phyloP scores from a whole-genome alignment of 2,888 invertebrate genomes.

The Arrhopalites spinosus region DNA sequence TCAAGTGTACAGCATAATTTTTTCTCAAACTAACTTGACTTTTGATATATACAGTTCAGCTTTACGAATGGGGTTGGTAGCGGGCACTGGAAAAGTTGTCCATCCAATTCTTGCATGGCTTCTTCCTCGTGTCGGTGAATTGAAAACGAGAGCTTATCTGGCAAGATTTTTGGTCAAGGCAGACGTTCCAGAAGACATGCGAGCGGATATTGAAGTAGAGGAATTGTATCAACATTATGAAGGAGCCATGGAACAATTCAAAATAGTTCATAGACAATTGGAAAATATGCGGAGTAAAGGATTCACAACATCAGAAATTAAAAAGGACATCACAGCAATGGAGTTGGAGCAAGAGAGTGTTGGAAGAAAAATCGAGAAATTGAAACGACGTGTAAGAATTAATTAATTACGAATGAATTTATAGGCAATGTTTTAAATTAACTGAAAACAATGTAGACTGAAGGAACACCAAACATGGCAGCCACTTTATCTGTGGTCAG shows the following conservation, averaged over 20 bases:
- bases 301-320: slow-evolving; percentile 76
- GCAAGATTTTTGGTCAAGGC: slow-evolving; percentile 71
- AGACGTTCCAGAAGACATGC: slow-evolving; percentile 75
- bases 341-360: slow-evolving; percentile 83
- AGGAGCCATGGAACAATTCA: slow-evolving; percentile 78
- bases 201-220: slow-evolving; percentile 74
- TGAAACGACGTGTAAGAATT: slow-evolving; percentile 63
- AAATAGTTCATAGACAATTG: slow-evolving; percentile 74
- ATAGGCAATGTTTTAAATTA: slow-evolving; percentile 4
- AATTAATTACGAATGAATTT: not conserved
- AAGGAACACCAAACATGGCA: slow-evolving; percentile 70
- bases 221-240: slow-evolving; percentile 74
- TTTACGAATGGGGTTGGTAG: slow-evolving; percentile 69
- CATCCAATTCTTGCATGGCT: slow-evolving; percentile 66
- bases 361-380: slow-evolving; percentile 66
- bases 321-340: slow-evolving; percentile 83
- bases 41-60: slow-evolving; percentile 61
- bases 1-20: not conserved
- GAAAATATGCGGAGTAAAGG: slow-evolving; percentile 67
- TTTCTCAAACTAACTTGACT: not conserved
- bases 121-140: slow-evolving; percentile 72
- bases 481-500: slow-evolving; percentile 67
- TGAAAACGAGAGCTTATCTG: slow-evolving; percentile 81
- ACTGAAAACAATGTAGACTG: slow-evolving; percentile 62
- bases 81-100: slow-evolving; percentile 69